These are phyloP conservation scores for Erythrocebus patas DNA, from an alignment of 2,113 vertebrate species.

Conservation along the genomic window DNA sequence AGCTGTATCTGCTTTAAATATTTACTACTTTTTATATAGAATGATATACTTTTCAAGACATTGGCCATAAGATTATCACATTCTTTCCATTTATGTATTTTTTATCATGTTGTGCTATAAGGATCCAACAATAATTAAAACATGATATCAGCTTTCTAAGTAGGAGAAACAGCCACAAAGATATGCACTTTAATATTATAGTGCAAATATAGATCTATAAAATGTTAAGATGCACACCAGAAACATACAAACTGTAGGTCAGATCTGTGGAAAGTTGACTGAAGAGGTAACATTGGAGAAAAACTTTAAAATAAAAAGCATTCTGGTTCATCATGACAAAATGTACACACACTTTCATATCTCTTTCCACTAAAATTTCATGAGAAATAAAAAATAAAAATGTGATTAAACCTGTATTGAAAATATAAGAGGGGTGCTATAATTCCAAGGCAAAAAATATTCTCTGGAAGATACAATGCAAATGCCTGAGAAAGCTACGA, in stretches of 20 bases:
- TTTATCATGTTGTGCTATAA: not conserved
- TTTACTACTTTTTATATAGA: not conserved
- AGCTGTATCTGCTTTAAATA: not conserved
- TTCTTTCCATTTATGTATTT: not conserved
- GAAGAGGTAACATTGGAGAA: not conserved
- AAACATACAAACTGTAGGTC: not conserved
- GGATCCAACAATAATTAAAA: not conserved
- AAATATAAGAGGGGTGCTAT: not conserved
- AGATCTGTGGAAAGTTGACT: not conserved
- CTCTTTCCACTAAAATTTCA: not conserved
- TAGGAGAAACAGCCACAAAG: not conserved
- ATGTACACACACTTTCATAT: not conserved
- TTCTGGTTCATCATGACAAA: not conserved
- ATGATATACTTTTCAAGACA: not conserved
- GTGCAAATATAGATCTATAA: not conserved
- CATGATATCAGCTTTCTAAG: not conserved
- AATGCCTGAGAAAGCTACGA: not conserved
- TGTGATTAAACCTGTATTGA: not conserved
- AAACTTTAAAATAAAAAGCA: not conserved
- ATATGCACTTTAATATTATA: not conserved
- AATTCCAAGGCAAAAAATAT: not conserved
- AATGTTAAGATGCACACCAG: not conserved
- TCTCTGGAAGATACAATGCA: not conserved
- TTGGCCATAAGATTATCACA: not conserved
- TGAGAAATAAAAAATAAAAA: not conserved